A percentile compares a stretch with the other conserved stretches of the same genome.
Conservation (phyloP, 2,113 vertebrate genomes). For the Solenodon paradoxus region DNA sequence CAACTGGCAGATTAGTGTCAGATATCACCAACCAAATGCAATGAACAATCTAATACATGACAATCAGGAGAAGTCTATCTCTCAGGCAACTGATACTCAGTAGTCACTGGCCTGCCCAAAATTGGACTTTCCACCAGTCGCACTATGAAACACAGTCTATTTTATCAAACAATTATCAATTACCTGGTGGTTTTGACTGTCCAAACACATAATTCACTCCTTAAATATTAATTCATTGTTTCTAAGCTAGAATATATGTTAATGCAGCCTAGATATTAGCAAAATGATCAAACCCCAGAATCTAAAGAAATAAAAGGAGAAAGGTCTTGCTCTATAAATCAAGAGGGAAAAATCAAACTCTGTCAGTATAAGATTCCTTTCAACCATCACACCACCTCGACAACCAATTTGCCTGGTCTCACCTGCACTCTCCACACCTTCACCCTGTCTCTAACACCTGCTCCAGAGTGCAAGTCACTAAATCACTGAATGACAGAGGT, state of each 20-base stretch:
- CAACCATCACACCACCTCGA: rapidly evolving
- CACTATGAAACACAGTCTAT: not conserved
- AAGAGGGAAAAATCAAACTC: not conserved
- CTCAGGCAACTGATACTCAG: constrained; percentile 31
- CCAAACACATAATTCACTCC: not conserved
- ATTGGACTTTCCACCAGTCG: not conserved
- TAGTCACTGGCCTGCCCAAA: not conserved
- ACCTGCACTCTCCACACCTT: rapidly evolving
- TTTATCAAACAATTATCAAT: constrained; percentile 71
- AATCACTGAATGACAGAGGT: not conserved
- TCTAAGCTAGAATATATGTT: constrained; percentile 45
- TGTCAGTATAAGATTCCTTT: not conserved
- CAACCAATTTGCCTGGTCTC: not conserved
- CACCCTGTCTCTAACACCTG: not conserved
- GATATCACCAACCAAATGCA: not conserved
- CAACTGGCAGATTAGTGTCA: not conserved
- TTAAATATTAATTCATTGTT: constrained; percentile 34
- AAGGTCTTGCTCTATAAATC: not conserved
- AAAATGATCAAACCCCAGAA: constrained; percentile 37
- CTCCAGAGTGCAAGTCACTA: not conserved
- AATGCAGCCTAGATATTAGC: not conserved
- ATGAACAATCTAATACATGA: constrained; percentile 39
- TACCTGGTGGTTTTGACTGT: constrained; percentile 1
- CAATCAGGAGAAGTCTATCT: constrained; percentile 30
- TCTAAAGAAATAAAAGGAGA: not conserved